Conservation (phyloP, 2,888 invertebrate species). For the Synanthedon andrenaeformis region DNA sequence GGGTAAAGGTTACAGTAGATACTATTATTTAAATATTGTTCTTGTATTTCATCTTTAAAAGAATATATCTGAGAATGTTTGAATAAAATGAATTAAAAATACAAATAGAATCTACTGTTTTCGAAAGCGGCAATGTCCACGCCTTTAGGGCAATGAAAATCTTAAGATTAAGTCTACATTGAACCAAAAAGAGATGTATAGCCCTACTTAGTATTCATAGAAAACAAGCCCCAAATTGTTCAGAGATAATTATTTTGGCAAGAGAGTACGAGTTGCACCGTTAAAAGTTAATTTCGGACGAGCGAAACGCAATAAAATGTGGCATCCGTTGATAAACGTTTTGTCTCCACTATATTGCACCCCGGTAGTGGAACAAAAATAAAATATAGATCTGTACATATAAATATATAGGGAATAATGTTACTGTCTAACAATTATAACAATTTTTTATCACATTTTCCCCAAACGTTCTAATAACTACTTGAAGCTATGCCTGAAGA, state of each 20-base stretch:
- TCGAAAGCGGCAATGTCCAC: too few relatives aligned
- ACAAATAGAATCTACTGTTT: too few relatives aligned
- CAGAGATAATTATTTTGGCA: slow-evolving; percentile 29
- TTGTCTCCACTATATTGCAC: slow-evolving; percentile 6
- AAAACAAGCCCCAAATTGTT: slow-evolving; percentile 7
- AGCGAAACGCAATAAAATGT: slow-evolving; percentile 22
- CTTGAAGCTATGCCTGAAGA: too few relatives aligned
- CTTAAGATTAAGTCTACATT: background rate
- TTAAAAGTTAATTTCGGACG: slow-evolving; percentile 13
- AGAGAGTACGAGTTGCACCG: slow-evolving; percentile 20
- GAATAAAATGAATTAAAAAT: too few relatives aligned
- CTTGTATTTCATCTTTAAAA: too few relatives aligned
- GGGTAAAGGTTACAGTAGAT: too few relatives aligned
- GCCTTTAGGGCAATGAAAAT: too few relatives aligned
- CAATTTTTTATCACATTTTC: too few relatives aligned
- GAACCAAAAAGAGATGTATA: background rate
- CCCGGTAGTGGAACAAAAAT: background rate
- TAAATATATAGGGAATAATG: background rate
- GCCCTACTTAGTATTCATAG: slow-evolving; percentile 7
- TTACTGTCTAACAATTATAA: too few relatives aligned
- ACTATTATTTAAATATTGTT: too few relatives aligned
- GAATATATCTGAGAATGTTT: too few relatives aligned
- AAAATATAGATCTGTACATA: background rate
- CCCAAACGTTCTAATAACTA: too few relatives aligned
- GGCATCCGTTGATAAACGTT: slow-evolving; percentile 26